phyloP scores from a whole-genome alignment of 2,888 invertebrate genomes.

The Alsophila aescularia region DNA sequence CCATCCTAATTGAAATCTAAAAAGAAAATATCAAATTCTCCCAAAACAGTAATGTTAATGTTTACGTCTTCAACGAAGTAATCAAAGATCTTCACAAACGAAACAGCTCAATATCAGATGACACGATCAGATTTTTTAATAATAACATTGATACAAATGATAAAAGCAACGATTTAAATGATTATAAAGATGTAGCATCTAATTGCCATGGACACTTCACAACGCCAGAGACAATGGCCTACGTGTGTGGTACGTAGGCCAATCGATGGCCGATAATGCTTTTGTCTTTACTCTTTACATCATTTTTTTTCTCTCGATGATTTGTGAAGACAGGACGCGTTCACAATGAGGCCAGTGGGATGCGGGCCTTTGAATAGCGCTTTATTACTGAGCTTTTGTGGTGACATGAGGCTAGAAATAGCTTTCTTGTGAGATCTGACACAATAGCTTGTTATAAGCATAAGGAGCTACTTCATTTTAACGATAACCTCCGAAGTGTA shows the following conservation, averaged over 20 bases:
- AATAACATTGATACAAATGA: conserved; percentile 26
- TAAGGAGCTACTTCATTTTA: background rate
- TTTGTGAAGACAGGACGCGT: conserved; percentile 79
- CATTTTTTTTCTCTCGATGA: conserved; percentile 66
- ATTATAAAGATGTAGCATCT: conserved; percentile 63
- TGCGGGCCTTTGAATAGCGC: conserved; percentile 78
- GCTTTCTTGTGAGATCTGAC: conserved; percentile 10
- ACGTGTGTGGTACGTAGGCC: conserved; percentile 69
- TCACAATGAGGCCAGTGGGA: conserved; percentile 75
- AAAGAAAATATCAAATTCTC: conserved; percentile 46
- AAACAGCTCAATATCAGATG: conserved; percentile 28
- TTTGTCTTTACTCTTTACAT: conserved; percentile 70
- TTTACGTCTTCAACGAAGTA: conserved; percentile 34
- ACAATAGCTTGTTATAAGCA: background rate
- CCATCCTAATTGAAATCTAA: conserved; percentile 32
- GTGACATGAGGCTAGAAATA: conserved; percentile 49
- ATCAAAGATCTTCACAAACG: conserved; percentile 17
- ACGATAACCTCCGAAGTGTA: background rate
- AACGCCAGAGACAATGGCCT: conserved; percentile 49
- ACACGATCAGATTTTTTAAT: conserved; percentile 27
- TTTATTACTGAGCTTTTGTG: conserved; percentile 70
- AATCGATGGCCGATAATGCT: conserved; percentile 66
- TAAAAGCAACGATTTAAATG: conserved; percentile 35
- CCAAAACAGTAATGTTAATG: conserved; percentile 41
- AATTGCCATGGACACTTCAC: conserved; percentile 54